Conservation (phyloP, 53 echinoderm and acorn worm genomes). For the Holothuria leucospilota region DNA sequence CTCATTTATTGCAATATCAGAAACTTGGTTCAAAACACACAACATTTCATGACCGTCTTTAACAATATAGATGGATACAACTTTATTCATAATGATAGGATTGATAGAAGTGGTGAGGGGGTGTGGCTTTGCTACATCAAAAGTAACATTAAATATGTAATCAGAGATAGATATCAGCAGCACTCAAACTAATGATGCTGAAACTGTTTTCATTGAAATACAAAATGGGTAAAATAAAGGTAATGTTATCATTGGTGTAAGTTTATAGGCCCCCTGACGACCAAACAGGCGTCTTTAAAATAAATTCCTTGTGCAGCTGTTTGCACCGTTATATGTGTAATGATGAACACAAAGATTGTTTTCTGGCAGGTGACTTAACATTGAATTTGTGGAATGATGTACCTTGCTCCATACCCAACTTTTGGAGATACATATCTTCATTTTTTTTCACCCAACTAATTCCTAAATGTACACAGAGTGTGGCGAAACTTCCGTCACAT, state of each 20-base stretch:
- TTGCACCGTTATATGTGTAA: not conserved
- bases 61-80: slow-evolving; percentile 8
- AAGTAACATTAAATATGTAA: not conserved
- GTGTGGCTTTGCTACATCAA: slow-evolving; percentile 13
- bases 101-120: slow-evolving; percentile 17
- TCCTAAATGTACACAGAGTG: slow-evolving; percentile 17
- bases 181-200: not conserved
- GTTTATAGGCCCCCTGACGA: slow-evolving; percentile 27
- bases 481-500: slow-evolving; percentile 15
- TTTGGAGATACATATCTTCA: slow-evolving; percentile 32
- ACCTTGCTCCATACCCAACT: slow-evolving; percentile 23
- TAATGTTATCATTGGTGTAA: slow-evolving; percentile 16
- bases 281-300: no score
- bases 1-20: slow-evolving; percentile 17
- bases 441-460: slow-evolving; percentile 29
- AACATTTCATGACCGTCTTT: slow-evolving; percentile 1
- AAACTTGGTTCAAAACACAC: slow-evolving; percentile 5
- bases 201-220: slow-evolving; percentile 24
- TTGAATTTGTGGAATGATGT: slow-evolving; percentile 22
- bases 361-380: no score
- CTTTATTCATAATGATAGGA: slow-evolving; percentile 4
- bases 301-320: slow-evolving; percentile 22
- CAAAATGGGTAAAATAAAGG: slow-evolving; percentile 7
- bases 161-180: not conserved
- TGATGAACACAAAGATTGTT: slow-evolving; percentile 27